Evolutionary conservation across 2,888 invertebrate species (phyloP).

Genomic region (Drosophila robusta): DNA sequence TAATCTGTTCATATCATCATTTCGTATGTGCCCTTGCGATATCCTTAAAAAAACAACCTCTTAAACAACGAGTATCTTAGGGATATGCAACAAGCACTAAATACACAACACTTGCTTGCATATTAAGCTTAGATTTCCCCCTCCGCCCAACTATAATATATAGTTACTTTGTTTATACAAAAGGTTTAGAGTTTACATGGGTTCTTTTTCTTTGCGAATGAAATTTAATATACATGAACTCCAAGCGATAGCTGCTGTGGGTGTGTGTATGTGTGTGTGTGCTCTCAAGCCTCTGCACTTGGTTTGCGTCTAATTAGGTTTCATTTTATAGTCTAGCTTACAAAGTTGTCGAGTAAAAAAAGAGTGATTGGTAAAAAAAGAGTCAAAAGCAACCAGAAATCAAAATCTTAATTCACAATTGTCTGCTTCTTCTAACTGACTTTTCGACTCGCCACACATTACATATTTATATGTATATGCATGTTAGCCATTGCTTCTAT

Average conservation of each 20-base stretch:
- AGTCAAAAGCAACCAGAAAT: slow-evolving; percentile 10
- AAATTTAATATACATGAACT: slow-evolving; percentile 26
- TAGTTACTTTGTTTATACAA: slow-evolving; percentile 60
- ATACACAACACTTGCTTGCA: slow-evolving; percentile 69
- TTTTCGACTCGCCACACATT: slow-evolving; percentile 30
- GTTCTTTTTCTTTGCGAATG: slow-evolving; percentile 38
- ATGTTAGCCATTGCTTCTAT: slow-evolving; percentile 52
- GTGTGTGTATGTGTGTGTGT: slow-evolving; percentile 23
- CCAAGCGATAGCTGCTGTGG: slow-evolving; percentile 19
- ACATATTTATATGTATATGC: slow-evolving; percentile 26
- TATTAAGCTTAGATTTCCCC: slow-evolving; percentile 36
- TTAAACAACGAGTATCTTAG: slow-evolving; percentile 48
- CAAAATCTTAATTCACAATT: slow-evolving; percentile 6
- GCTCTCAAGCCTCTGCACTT: slow-evolving; percentile 64
- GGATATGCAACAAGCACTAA: slow-evolving; percentile 59
- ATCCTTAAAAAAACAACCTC: slow-evolving; percentile 52
- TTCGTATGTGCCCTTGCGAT: slow-evolving; percentile 48
- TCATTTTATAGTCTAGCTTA: slow-evolving; percentile 37
- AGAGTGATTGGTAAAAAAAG: slow-evolving; percentile 12
- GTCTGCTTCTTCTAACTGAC: slow-evolving; percentile 7
- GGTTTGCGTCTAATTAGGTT: slow-evolving; percentile 24
- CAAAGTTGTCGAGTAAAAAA: slow-evolving; percentile 37
- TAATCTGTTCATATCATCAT: slow-evolving; percentile 20
- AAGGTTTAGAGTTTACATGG: slow-evolving; percentile 56
- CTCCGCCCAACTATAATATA: slow-evolving; percentile 21